Conservation (phyloP, 1,140 invertebrate species). For the Saccostrea glomerata region DNA sequence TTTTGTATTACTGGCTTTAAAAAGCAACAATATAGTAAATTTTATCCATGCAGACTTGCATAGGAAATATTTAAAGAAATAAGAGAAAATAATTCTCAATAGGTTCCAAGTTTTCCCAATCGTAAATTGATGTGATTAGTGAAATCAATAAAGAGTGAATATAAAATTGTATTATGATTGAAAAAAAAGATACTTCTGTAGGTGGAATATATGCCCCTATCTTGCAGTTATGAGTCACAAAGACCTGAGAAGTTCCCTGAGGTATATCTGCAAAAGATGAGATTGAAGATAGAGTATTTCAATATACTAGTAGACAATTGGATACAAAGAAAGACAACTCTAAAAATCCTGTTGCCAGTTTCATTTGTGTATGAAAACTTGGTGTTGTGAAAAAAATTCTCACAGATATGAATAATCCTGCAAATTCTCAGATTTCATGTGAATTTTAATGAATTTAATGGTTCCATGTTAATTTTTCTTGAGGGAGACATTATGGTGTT, state of each 20-base stretch:
- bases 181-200: constrained; percentile 4
- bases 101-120: neutral
- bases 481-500: neutral
- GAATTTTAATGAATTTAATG: neutral
- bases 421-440: neutral
- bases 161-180: neutral
- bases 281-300: neutral
- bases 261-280: neutral
- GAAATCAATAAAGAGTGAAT: neutral
- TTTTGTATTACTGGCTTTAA: no score
- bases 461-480: neutral
- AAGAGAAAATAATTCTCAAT: no score
- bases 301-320: neutral
- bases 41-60: no score
- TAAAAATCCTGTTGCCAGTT: neutral
- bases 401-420: neutral
- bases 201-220: constrained; percentile 1
- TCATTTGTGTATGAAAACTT: neutral
- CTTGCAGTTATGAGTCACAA: neutral
- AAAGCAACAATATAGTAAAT: no score
- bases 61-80: no score
- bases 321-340: neutral
- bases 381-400: neutral
- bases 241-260: neutral
- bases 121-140: neutral